Conservation (phyloP, 2,113 vertebrate genomes). For the Cephalopholis sonnerati region DNA sequence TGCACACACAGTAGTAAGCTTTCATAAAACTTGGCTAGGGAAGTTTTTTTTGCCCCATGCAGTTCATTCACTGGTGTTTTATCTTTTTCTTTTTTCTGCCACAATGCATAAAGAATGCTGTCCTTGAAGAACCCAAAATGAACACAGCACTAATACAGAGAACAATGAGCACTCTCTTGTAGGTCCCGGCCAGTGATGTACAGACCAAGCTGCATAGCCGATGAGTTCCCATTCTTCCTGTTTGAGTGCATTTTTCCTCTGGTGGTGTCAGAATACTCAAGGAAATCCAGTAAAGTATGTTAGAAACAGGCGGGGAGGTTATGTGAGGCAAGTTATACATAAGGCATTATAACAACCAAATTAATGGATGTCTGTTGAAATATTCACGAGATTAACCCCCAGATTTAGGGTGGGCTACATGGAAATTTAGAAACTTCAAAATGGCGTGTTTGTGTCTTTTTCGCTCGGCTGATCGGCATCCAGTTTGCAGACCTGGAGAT, state of each 20-base stretch:
- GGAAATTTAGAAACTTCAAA: conserved; percentile 67
- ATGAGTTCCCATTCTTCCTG: conserved; percentile 51
- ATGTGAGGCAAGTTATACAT: conserved; percentile 79
- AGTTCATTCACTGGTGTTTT: conserved; percentile 45
- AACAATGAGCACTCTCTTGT: conserved; percentile 50
- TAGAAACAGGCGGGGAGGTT: conserved; percentile 60
- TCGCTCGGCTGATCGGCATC: conserved; percentile 52
- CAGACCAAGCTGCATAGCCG: conserved; percentile 57
- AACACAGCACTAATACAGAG: conserved; percentile 61
- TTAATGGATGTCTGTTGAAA: conserved; percentile 84
- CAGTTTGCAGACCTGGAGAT: conserved; percentile 33
- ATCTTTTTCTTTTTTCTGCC: conserved; percentile 17
- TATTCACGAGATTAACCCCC: conserved; percentile 80
- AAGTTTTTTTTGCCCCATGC: conserved; percentile 42
- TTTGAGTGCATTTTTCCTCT: conserved; percentile 77
- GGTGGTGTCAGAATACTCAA: conserved; percentile 58
- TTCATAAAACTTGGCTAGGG: conserved; percentile 38
- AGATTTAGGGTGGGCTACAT: conserved; percentile 68
- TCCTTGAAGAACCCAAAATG: conserved; percentile 59
- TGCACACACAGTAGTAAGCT: conserved; percentile 29
- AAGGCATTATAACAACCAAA: conserved; percentile 83
- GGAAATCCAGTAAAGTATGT: conserved; percentile 68
- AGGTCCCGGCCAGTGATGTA: conserved; percentile 49
- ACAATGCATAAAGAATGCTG: conserved; percentile 54
- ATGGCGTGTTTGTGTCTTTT: conserved; percentile 74